These are phyloP conservation scores for Pristionchus japonicus DNA, from an alignment of 2,888 invertebrate species.

Conservation along the genomic window DNA sequence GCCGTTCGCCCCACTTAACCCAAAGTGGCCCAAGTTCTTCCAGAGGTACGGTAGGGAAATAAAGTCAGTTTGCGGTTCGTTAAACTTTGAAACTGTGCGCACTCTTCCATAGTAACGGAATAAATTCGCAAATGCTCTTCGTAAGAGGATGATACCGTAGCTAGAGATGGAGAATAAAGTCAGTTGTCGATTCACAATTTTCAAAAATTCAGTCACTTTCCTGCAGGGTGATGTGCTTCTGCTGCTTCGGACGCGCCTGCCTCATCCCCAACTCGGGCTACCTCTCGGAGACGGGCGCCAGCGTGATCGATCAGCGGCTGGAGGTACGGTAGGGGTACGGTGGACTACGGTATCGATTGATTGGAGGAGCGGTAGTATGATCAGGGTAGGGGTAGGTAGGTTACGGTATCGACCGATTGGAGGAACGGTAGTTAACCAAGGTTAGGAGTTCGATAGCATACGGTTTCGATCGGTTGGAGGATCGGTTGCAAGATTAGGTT, in stretches of 20 bases:
- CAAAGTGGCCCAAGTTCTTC: constrained; percentile 99
- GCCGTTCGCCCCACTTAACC: constrained; percentile 96
- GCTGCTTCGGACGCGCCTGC: constrained; percentile 98
- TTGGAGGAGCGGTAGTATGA: too few species aligned
- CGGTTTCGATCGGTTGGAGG: too few species aligned
- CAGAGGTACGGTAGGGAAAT: constrained; percentile 79
- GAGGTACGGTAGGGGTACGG: constrained; percentile 71
- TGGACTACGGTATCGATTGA: not conserved
- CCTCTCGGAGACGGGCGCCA: constrained; percentile 98
- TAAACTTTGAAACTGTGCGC: not conserved
- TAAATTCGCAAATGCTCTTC: too few species aligned
- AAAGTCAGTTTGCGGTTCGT: not conserved
- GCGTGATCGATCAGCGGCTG: constrained; percentile 91
- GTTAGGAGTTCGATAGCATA: too few species aligned
- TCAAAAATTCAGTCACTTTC: not conserved
- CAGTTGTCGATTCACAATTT: not conserved
- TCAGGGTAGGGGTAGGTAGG: too few species aligned
- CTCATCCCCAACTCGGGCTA: constrained; percentile 97
- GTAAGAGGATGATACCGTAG: not conserved
- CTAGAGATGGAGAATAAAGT: not conserved
- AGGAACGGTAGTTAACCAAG: too few species aligned
- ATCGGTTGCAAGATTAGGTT: too few species aligned
- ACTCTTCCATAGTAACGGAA: not conserved
- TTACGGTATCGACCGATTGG: too few species aligned
- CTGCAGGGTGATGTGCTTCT: constrained; percentile 80